Conservation (phyloP, 2,113 vertebrate species). For the Pedetes capensis region DNA sequence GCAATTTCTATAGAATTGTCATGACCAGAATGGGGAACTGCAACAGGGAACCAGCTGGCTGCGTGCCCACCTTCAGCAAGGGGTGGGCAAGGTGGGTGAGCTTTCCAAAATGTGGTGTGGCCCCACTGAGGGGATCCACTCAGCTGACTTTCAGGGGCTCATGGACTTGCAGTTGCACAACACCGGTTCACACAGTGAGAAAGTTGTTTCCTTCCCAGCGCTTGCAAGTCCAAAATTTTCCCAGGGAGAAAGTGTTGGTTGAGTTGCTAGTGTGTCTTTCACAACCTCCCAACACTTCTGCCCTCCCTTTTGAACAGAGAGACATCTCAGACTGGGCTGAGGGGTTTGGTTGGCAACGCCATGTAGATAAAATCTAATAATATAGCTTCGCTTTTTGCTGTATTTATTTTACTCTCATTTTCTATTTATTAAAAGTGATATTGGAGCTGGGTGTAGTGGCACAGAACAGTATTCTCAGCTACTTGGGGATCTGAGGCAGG, state of each 20-base stretch:
- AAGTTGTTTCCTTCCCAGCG: neutral
- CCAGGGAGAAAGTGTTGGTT: neutral
- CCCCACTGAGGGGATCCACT: neutral
- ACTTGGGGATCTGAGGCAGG: too few relatives aligned
- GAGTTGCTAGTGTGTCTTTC: neutral
- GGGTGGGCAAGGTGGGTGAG: neutral
- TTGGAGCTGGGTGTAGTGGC: neutral
- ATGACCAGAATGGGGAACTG: neutral
- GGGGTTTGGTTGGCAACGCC: neutral
- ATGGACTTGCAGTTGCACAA: neutral
- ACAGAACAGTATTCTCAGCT: too few relatives aligned
- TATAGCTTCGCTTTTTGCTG: neutral
- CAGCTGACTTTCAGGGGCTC: neutral
- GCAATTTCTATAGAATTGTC: neutral
- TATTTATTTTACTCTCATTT: slow-evolving; percentile 29
- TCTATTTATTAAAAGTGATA: slow-evolving; percentile 26
- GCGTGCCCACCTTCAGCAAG: neutral
- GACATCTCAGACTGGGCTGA: neutral
- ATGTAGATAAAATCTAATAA: neutral
- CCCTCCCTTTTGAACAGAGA: neutral
- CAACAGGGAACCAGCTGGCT: neutral
- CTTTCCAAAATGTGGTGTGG: neutral
- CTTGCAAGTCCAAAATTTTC: neutral
- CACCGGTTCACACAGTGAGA: neutral
- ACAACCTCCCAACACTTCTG: neutral